Conservation (phyloP, 1,140 invertebrate species). For the Anastatus disparis region DNA sequence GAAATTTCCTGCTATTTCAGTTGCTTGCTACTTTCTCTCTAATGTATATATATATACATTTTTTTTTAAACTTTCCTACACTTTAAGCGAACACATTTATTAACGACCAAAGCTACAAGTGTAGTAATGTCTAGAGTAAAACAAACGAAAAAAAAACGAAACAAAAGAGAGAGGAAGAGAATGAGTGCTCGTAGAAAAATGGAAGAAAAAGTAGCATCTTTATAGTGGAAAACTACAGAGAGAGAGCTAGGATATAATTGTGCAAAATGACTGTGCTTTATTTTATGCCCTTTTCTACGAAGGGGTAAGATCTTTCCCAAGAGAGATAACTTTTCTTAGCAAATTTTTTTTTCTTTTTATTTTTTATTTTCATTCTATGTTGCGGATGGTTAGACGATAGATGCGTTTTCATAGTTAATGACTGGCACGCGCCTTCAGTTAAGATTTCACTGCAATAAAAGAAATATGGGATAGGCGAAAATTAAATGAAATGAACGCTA, state of each 20-base stretch:
- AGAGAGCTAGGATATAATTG: conserved; percentile 51
- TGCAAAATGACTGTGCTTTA: conserved; percentile 52
- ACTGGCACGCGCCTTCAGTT: neutral
- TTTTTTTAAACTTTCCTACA: neutral
- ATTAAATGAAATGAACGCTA: neutral
- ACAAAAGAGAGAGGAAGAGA: neutral
- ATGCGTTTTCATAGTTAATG: conserved; percentile 2
- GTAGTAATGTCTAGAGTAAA: neutral
- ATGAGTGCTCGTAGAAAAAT: neutral
- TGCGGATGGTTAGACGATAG: too few relatives aligned
- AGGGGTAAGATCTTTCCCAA: too few relatives aligned
- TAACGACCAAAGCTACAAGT: neutral
- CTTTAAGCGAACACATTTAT: conserved; percentile 23
- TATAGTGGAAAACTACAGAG: conserved; percentile 40
- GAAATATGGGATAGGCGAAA: neutral
- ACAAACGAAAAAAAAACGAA: conserved; percentile 25
- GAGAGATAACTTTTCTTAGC: conserved; percentile 13
- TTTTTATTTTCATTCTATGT: neutral
- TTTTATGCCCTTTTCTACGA: conserved; percentile 49
- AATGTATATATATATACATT: neutral
- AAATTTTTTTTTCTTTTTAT: neutral
- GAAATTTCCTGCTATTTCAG: conserved; percentile 3
- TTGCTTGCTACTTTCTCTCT: neutral
- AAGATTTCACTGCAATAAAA: conserved; percentile 1
- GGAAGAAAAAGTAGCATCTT: conserved; percentile 17